These are phyloP conservation scores for Tridacna gigas DNA, from an alignment of 2,888 invertebrate genomes.

Conservation along the genomic window DNA sequence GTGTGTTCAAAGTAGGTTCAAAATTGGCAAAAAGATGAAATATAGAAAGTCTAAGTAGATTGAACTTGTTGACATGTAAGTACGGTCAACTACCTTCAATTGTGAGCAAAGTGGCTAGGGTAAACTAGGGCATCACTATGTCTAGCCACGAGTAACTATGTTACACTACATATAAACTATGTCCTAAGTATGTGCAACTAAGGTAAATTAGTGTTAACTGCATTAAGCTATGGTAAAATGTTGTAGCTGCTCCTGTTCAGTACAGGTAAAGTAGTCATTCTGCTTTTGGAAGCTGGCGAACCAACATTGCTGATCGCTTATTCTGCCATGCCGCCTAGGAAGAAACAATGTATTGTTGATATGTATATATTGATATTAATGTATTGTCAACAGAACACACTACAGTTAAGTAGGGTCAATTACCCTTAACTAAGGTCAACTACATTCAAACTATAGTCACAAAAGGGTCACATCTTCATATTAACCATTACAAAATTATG, in stretches of 20 bases:
- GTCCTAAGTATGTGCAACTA: slow-evolving; percentile 1
- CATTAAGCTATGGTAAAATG: not conserved
- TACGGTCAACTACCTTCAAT: not conserved
- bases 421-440: not conserved
- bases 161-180: not conserved
- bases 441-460: not conserved
- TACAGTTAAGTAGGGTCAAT: not conserved
- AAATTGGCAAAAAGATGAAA: not conserved
- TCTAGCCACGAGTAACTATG: not conserved
- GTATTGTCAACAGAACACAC: not conserved
- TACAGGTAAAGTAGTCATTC: not conserved
- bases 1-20: not conserved
- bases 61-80: not conserved
- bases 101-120: slow-evolving; percentile 11
- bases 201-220: not conserved
- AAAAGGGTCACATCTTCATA: not conserved
- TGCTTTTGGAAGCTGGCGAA: not conserved
- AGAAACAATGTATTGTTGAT: not conserved
- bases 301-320: slow-evolving; percentile 1
- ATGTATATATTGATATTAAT: not conserved
- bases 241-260: not conserved
- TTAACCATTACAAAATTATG: too few species aligned
- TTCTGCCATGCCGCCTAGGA: not conserved
- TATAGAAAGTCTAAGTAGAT: not conserved
- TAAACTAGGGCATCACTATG: slow-evolving; percentile 3